Conservation (phyloP, 2,888 invertebrate genomes). For the Calephelis perditalis region DNA sequence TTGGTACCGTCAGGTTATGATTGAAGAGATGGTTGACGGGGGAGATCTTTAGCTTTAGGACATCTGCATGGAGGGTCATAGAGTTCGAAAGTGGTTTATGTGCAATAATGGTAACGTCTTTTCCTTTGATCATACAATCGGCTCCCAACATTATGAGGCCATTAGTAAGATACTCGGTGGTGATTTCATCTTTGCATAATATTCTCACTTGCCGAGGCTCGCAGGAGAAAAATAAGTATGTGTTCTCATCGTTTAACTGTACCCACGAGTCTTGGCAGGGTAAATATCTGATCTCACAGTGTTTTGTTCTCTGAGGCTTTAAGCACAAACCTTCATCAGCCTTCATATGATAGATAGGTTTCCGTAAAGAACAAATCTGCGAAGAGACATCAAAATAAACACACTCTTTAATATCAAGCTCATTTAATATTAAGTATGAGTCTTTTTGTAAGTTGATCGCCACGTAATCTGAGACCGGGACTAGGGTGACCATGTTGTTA, state of each 20-base stretch:
- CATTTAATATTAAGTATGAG: neutral
- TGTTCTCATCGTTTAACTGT: neutral
- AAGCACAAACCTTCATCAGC: neutral
- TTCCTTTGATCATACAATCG: neutral
- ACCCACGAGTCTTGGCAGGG: neutral
- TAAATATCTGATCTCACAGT: neutral
- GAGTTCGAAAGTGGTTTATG: neutral
- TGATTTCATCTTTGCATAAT: neutral
- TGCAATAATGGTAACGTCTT: neutral
- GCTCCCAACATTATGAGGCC: neutral
- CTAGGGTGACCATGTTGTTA: constrained; percentile 15
- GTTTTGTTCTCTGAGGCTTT: neutral
- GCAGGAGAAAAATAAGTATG: neutral
- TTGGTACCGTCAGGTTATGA: neutral
- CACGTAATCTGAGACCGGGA: constrained; percentile 18
- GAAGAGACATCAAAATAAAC: neutral
- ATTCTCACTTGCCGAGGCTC: neutral
- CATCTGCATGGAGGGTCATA: constrained; percentile 5
- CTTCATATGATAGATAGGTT: neutral
- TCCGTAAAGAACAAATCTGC: neutral
- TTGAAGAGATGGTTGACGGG: constrained; percentile 12
- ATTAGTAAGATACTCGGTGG: neutral
- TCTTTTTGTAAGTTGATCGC: constrained; percentile 19
- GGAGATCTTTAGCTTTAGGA: constrained; percentile 6
- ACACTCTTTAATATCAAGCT: neutral